Evolutionary conservation across 2,888 invertebrate species (phyloP), one percentile per base, ranked within the genome.

Genomic region (Xylota sylvarum): DNA sequence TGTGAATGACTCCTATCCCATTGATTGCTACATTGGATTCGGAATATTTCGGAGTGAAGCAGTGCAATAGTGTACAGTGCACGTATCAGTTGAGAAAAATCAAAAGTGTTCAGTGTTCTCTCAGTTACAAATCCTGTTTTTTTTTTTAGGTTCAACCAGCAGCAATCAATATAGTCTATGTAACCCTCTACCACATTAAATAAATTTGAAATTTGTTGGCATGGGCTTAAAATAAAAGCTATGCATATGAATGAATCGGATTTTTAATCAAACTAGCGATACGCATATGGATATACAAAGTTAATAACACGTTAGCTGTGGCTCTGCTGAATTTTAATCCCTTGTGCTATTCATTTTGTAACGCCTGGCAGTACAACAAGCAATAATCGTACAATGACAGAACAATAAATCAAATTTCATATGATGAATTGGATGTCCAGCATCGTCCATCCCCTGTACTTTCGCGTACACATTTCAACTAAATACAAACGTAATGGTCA

Each of bases 401-500:
- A 55, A 17, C 46, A 46, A 74, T 74, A 74, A 74, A 74, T 74
- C 74, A 65, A 55, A 56, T 56, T 65, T 50, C 9, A 27, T 14
- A 48, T 77, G 67, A 77, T 67, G 48, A 69, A 69, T 67, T 55
- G 37, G 37, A 76, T 56, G 55, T 19, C 17, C 56, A 76, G 14
- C 27, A 12, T 40, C 52, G 10, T 23, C 7, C 46, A 56, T 70
- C 55, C 35, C 43, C 35, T 9, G 17, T 48, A 14, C 50, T 35
- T 14, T 5, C 14, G 30, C n/a, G 10, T 46, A 23, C 23, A 23
- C 3, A 23, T 1, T 23, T 1, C 3, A 23, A 23, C 23, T 23
- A 83, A 46, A 55, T 46, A 55, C 64, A 65, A 50, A 65, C 60
- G 50, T 17, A 69, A 40, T 69, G 62, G 67, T 80, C 84, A 85